Evolutionary conservation across 2,113 vertebrate genomes (phyloP), one percentile per base, ranked within the genome.

Genomic region (Ptyas mucosa): DNA sequence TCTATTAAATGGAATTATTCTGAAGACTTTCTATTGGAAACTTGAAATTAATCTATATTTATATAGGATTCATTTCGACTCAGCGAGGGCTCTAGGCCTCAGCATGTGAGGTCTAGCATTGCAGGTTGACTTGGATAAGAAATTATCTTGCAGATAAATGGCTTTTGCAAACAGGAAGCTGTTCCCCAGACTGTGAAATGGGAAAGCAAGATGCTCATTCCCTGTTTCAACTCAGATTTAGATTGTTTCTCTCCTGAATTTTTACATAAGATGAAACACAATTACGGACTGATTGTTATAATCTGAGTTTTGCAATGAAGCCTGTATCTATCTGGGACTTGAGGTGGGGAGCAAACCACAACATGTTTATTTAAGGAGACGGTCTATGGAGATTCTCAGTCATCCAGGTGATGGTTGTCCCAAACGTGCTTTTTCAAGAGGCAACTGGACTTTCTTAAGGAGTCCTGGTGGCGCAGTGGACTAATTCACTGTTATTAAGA

Each of bases 41-140:
- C 29, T 61, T 53, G 54, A 64, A 87, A 90, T 90, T 64, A 90
- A 93, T 87, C 89, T 49, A 64, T 21, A 81, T 89, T 85, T 55
- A 46, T 49, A 49, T 29, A 69, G 51, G 29, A 24, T 26, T 54
- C 14, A 89, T 86, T 52, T 58, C 8, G 8, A 93, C 51, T 26
- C 21, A 8, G 55, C 20, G n/a, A 20, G 9, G 21, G 46, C 49
- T 69, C 34, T 39, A 12, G 58, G 49, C 8, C 29, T 81, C 75
- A 81, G 75, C 75, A 21, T 81, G 15, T 81, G 34, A 81, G 34
- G 34, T 21, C 18, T 43, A 43, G 34, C 75, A 4, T 81, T 81
- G 34, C 18, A 43, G 75, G 75, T 43, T 81, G 75, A 43, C 34
- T 43, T 23, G 75, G n/a, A 81, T 81, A 81, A 81, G 34, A 81